phyloP scores from a whole-genome alignment of 1,140 invertebrate genomes.

The Zaprionus ornatus region DNA sequence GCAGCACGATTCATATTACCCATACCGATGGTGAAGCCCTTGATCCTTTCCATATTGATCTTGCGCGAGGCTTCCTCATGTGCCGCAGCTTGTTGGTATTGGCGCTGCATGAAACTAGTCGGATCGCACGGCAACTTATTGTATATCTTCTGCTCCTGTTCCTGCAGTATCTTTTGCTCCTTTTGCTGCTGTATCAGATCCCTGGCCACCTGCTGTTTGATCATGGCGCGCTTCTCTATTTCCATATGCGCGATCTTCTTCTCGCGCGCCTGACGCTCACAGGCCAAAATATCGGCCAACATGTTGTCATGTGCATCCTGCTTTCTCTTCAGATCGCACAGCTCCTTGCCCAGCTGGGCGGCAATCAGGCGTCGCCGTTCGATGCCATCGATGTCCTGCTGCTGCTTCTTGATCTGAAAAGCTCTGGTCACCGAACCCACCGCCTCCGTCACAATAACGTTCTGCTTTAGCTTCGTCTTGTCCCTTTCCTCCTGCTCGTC shows the following conservation, averaged over 20 bases:
- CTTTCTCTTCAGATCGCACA: conserved; percentile 39
- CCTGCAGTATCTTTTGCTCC: conserved; percentile 51
- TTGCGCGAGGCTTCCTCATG: not conserved
- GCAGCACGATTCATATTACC: not conserved
- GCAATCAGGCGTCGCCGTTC: conserved; percentile 44
- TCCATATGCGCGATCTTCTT: conserved; percentile 23
- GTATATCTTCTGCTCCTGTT: conserved; percentile 21
- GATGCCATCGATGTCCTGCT: conserved; percentile 5
- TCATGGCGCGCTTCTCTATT: conserved; percentile 14
- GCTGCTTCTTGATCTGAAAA: conserved; percentile 1
- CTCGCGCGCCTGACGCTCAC: conserved; percentile 48
- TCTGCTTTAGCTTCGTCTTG: conserved; percentile 3
- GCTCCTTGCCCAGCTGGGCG: conserved; percentile 32
- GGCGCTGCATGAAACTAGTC: conserved; percentile 63
- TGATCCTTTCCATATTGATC: conserved; percentile 7
- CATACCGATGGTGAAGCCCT: conserved; percentile 21
- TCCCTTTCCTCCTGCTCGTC: not conserved
- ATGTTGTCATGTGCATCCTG: conserved; percentile 49
- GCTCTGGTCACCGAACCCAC: conserved; percentile 36
- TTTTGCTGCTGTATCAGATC: conserved; percentile 48
- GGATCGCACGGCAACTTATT: conserved; percentile 21
- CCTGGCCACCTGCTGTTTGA: conserved; percentile 47
- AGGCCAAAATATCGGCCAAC: conserved; percentile 45
- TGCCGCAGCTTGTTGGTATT: conserved; percentile 19
- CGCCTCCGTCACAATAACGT: conserved; percentile 53